These are phyloP conservation scores for Octopus bimaculoides DNA, from an alignment of 1,140 invertebrate species.

Conservation along the genomic window DNA sequence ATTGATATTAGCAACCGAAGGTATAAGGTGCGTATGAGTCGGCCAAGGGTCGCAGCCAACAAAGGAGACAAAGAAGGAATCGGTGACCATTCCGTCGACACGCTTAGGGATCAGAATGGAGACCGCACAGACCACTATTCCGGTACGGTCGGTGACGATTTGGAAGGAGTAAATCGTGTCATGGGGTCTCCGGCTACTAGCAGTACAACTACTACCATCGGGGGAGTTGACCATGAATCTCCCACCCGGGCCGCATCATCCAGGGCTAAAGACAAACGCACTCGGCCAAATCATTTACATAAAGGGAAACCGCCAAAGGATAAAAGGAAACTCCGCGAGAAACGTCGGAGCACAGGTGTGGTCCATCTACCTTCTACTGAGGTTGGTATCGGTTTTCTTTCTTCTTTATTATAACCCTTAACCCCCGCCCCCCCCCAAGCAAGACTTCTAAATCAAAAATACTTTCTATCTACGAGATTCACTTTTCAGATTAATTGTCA, in stretches of 20 bases:
- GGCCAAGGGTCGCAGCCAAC: slow-evolving; percentile 60
- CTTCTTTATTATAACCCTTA: too few species aligned
- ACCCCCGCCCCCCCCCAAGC: too few species aligned
- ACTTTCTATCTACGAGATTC: too few species aligned
- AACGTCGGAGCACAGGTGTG: slow-evolving; percentile 66
- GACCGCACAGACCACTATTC: slow-evolving; percentile 24
- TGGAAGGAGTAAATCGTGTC: slow-evolving; percentile 47
- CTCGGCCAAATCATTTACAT: slow-evolving; percentile 62
- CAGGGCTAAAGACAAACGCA: slow-evolving; percentile 58
- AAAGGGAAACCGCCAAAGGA: slow-evolving; percentile 64
- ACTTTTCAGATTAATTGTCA: too few species aligned
- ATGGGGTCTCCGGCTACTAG: slow-evolving; percentile 26
- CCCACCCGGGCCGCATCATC: slow-evolving; percentile 57
- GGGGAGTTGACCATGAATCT: slow-evolving; percentile 59
- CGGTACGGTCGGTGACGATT: slow-evolving; percentile 7
- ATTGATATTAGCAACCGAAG: slow-evolving; percentile 62
- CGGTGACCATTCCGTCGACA: slow-evolving; percentile 24
- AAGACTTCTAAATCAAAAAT: too few species aligned
- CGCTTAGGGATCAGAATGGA: slow-evolving; percentile 33
- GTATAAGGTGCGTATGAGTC: slow-evolving; percentile 62
- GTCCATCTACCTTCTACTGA: slow-evolving; percentile 68
- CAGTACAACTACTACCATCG: slow-evolving; percentile 14
- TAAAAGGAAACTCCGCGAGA: slow-evolving; percentile 66
- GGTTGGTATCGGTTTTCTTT: slow-evolving; percentile 46
- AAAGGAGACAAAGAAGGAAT: slow-evolving; percentile 33